Evolutionary conservation across 2,888 invertebrate species (phyloP), one percentile per base, ranked within the genome.

Genomic region (Parascotia fuliginaria): DNA sequence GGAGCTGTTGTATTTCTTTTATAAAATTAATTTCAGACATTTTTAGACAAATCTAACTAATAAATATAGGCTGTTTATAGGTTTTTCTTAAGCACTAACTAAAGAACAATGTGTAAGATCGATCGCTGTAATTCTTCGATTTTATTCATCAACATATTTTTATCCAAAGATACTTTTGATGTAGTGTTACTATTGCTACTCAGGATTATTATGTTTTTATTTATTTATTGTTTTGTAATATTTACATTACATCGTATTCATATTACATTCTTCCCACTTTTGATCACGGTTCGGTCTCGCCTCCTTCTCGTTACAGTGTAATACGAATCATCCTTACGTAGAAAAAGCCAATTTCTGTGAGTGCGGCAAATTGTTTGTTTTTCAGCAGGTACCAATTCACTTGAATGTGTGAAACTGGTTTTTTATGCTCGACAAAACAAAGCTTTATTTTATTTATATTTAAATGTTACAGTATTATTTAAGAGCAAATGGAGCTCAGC

Each of bases 351-450:
- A 64, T 64, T 58, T 38, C 49, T 31, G 15, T 55, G 33, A 65
- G 52, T 62, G 55, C 55, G 28, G 27, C 51, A 47, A 46, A 65
- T 62, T 47, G 55, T 62, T 62, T 58, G 27, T 47, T 59, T 65
- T 62, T 46, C 24, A 11, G 22, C 37, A 13, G 41, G 28, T 45
- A 43, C 24, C 28, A 44, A 40, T 49, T 51, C 36, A 41, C 43
- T 44, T 52, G 44, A 27, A 49, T 48, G 44, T 44, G 51, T 46
- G 28, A 49, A 49, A 51, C 37, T 19, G 36, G 42, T 40, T 52
- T 61, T 58, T 47, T 38, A 34, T 15, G 41, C 41, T 29, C 36
- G 28, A 52, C 36, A 45, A 52, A 54, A 29, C 28, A 40, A 45
- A 14, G 42, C 42, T 45, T 51, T 42, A 48, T 46, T 51, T 65